phyloP scores from a whole-genome alignment of 2,888 invertebrate genomes.

The Lordiphosa andalusiaca region DNA sequence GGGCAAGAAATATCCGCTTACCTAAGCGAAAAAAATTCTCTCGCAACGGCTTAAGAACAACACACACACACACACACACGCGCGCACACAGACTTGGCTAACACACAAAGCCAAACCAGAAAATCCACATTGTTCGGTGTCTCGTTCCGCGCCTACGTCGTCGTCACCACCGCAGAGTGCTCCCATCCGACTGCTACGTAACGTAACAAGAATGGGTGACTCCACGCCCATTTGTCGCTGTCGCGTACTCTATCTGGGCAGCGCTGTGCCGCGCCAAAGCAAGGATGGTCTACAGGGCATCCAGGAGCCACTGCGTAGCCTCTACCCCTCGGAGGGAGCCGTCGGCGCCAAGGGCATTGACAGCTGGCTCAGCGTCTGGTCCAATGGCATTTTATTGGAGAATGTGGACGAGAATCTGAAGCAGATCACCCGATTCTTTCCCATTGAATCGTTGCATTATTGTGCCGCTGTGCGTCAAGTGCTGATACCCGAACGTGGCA shows the following conservation, averaged over 20 bases:
- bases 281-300: conserved; percentile 98
- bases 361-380: conserved; percentile 98
- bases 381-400: conserved; percentile 95
- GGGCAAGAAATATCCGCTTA: conserved; percentile 65
- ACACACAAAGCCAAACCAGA: conserved; percentile 75
- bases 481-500: conserved; percentile 85
- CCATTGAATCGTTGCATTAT: conserved; percentile 96
- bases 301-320: conserved; percentile 96
- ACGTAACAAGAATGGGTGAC: conserved; percentile 82
- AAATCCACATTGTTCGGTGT: conserved; percentile 73
- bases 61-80: conserved; percentile 36
- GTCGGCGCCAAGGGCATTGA: conserved; percentile 94
- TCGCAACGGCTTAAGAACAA: conserved; percentile 53
- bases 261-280: conserved; percentile 97
- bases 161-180: not conserved
- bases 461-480: conserved; percentile 97
- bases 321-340: conserved; percentile 97
- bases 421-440: conserved; percentile 96
- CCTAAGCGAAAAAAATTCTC: conserved; percentile 72
- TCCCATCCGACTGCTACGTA: conserved; percentile 23
- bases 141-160: conserved; percentile 45
- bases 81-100: conserved; percentile 44
- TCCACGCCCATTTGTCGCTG: conserved; percentile 98
- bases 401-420: conserved; percentile 97
- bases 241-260: conserved; percentile 97